Evolutionary conservation across 1,140 invertebrate species (phyloP).

Genomic region (Drosophila chauvacae): DNA sequence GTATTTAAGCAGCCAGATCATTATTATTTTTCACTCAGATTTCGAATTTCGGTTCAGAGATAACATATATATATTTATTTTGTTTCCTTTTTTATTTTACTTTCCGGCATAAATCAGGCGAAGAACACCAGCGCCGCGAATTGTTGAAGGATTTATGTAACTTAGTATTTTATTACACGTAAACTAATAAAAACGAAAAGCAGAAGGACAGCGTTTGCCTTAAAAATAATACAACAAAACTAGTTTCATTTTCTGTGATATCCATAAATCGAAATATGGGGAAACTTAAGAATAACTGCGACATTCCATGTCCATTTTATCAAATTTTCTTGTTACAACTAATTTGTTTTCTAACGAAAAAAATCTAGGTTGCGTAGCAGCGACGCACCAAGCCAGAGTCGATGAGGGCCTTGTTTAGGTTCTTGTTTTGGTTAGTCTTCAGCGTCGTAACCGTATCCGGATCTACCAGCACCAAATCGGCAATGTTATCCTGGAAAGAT

Average conservation of each 20-base stretch:
- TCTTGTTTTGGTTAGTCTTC: conserved; percentile 1
- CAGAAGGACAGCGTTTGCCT: conserved; percentile 84
- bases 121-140: conserved; percentile 53
- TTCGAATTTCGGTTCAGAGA: conserved; percentile 47
- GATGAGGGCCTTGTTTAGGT: conserved; percentile 59
- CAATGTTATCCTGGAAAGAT: conserved; percentile 31
- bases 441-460: conserved; percentile 3
- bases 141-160: conserved; percentile 81
- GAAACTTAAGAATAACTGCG: neutral
- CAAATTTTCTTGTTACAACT: neutral
- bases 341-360: neutral
- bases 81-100: conserved; percentile 64
- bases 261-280: neutral
- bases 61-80: conserved; percentile 46
- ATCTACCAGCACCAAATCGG: conserved; percentile 62
- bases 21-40: conserved; percentile 59
- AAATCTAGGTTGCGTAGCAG: conserved; percentile 18
- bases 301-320: neutral
- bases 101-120: conserved; percentile 64
- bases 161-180: conserved; percentile 85
- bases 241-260: conserved; percentile 28
- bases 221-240: conserved; percentile 66
- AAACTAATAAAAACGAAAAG: conserved; percentile 81
- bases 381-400: conserved; percentile 58
- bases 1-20: conserved; percentile 63